Evolutionary conservation across 1,140 invertebrate genomes (phyloP), one percentile per base, ranked within the genome.

Genomic region (Drosophila bipectinata): DNA sequence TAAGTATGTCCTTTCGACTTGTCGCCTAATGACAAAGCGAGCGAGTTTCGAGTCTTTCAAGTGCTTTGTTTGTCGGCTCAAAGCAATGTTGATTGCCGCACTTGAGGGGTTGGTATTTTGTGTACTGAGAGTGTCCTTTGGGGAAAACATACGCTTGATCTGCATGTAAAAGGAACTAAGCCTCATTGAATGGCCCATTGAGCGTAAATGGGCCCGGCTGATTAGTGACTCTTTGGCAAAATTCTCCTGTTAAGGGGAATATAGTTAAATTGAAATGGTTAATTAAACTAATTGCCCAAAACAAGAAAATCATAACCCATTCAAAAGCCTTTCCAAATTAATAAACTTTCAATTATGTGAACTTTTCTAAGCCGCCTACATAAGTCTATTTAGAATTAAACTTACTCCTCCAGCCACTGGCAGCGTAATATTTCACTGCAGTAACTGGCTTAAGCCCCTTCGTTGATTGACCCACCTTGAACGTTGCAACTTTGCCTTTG

Each of bases 21-120:
- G 63, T 51, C 63, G 63, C 57, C 45, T 62, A 85, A 85, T 85
- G 82, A 82, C 82, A 79, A 66, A 53, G 62, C 58, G 58, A 73
- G 39, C 64, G 66, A 78, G 72, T 73, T 74, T 84, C 80, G 62
- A 84, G 62, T 34, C 37, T 57, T 61, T 61, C 68, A 62, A 69
- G 66, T 69, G 66, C 66, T 68, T 69, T 69, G 66, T 69, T 69
- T 69, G 62, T 52, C 14, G 24, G 55, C 72, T 54, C 41, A 63
- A 30, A 61, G 63, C 39, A 15, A 55, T 75, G 72, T 75, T 75
- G 49, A 76, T 76, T 76, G 49, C 30, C 39, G 26, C 48, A 54
- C 32, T 76, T 57, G 49, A 69, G 49, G 34, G 21, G 10, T 30
- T n/a, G 14, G 41, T 44, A 7, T 54, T 30, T n/a, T 15, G 59